Evolutionary conservation across 2,113 vertebrate genomes (phyloP).

Genomic region (Psophia crepitans): DNA sequence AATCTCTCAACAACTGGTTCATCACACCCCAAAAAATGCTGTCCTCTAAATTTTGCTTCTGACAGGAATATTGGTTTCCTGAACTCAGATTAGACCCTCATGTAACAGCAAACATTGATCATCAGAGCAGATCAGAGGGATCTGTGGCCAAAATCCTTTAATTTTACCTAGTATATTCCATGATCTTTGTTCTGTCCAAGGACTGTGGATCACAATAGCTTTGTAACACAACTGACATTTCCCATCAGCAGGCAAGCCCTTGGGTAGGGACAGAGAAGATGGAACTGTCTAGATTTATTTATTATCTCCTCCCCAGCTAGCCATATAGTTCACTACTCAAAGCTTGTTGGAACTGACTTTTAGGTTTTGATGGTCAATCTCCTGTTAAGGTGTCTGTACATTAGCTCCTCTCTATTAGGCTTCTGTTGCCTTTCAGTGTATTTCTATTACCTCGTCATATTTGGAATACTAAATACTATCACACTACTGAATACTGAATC

Average conservation of each 20-base stretch:
- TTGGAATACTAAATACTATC: not conserved
- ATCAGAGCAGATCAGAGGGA: not conserved
- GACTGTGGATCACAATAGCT: not conserved
- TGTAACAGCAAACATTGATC: not conserved
- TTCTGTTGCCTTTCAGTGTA: not conserved
- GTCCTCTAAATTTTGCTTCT: not conserved
- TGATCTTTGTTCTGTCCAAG: not conserved
- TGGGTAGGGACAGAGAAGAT: not conserved
- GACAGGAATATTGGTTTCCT: not conserved
- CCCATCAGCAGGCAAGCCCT: not conserved
- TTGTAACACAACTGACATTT: not conserved
- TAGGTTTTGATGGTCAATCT: not conserved
- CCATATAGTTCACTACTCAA: not conserved
- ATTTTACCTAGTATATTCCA: not conserved
- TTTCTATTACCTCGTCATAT: not conserved
- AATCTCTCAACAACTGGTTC: not conserved
- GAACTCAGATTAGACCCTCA: not conserved
- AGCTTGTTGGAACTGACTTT: not conserved
- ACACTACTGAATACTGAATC: not conserved
- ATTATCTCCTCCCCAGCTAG: not conserved
- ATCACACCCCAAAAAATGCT: not conserved
- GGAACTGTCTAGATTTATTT: not conserved
- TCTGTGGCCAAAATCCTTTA: not conserved
- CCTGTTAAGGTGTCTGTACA: not conserved
- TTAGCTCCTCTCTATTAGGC: not conserved